Evolutionary conservation across 2,888 invertebrate genomes (phyloP).

Genomic region (Plutella xylostella): DNA sequence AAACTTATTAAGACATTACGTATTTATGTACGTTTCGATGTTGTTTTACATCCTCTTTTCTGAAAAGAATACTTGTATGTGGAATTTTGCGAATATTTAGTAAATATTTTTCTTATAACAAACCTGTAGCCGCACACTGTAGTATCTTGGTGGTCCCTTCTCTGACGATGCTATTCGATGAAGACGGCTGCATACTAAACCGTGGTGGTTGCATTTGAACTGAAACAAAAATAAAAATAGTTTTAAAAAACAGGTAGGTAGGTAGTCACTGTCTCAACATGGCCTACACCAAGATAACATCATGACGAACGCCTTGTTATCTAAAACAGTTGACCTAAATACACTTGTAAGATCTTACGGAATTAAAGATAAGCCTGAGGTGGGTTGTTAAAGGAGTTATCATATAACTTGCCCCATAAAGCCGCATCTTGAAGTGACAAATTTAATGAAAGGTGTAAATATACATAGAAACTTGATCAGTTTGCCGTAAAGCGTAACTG

Average conservation of each 20-base stretch:
- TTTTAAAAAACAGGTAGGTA: no score
- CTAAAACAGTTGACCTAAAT: conserved; percentile 2
- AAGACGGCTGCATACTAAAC: conserved; percentile 88
- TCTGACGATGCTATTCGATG: conserved; percentile 86
- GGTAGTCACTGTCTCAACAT: no score
- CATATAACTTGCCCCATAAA: not conserved
- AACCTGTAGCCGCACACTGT: conserved; percentile 92
- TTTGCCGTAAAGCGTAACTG: no score
- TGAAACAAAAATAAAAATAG: conserved; percentile 36
- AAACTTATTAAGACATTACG: not conserved
- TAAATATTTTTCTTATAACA: conserved; percentile 32
- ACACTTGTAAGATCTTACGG: not conserved
- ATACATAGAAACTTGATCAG: no score
- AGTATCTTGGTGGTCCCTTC: conserved; percentile 92
- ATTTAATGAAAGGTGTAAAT: no score
- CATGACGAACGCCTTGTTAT: no score
- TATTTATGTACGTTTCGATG: not conserved
- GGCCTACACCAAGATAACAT: no score
- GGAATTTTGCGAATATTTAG: no score
- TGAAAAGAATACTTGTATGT: no score
- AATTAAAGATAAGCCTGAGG: conserved; percentile 1
- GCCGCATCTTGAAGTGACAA: not conserved
- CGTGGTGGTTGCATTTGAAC: conserved; percentile 83
- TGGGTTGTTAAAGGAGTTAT: not conserved
- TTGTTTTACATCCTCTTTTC: no score